A percentile compares a stretch with the other conserved stretches of the same genome.
phyloP scores from a whole-genome alignment of 2,888 invertebrate genomes.

The Agrotis clavis region DNA sequence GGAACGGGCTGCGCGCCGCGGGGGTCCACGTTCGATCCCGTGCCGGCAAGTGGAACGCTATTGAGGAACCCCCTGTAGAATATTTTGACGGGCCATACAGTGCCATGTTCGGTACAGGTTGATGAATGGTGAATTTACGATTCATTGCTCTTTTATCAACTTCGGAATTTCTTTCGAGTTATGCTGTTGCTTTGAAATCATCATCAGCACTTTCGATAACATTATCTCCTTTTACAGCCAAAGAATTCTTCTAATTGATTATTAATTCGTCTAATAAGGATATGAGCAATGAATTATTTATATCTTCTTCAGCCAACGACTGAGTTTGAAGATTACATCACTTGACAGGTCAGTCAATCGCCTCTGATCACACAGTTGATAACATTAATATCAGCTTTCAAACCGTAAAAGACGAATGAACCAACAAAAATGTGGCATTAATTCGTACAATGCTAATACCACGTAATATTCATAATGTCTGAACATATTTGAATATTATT shows the following conservation, averaged over 20 bases:
- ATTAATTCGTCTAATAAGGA: constrained; percentile 31
- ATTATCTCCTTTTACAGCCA: constrained; percentile 13
- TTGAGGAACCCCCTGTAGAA: constrained; percentile 86
- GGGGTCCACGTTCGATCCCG: constrained; percentile 88
- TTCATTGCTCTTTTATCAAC: constrained; percentile 50
- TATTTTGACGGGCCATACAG: constrained; percentile 88
- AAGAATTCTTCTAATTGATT: constrained; percentile 30
- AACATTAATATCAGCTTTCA: constrained; percentile 57
- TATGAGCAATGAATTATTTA: constrained; percentile 31
- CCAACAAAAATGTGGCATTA: constrained; percentile 41
- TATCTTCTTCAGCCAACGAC: constrained; percentile 18
- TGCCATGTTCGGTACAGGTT: constrained; percentile 78
- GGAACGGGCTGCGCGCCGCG: constrained; percentile 83
- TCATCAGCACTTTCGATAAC: constrained; percentile 15
- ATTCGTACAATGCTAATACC: constrained; percentile 52
- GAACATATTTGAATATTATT: constrained; percentile 73
- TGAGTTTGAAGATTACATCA: constrained; percentile 51
- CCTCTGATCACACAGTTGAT: constrained; percentile 44
- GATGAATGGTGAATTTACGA: constrained; percentile 79
- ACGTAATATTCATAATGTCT: constrained; percentile 67
- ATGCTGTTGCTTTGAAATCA: constrained; percentile 14
- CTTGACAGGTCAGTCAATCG: constrained; percentile 33
- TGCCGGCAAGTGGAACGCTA: constrained; percentile 85
- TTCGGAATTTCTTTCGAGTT: constrained; percentile 42
- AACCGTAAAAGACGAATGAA: constrained; percentile 38